A percentile compares a stretch with the other conserved stretches of the same genome.
phyloP scores from a whole-genome alignment of 2,888 invertebrate species.

The Leptarthrus brevirostris region DNA sequence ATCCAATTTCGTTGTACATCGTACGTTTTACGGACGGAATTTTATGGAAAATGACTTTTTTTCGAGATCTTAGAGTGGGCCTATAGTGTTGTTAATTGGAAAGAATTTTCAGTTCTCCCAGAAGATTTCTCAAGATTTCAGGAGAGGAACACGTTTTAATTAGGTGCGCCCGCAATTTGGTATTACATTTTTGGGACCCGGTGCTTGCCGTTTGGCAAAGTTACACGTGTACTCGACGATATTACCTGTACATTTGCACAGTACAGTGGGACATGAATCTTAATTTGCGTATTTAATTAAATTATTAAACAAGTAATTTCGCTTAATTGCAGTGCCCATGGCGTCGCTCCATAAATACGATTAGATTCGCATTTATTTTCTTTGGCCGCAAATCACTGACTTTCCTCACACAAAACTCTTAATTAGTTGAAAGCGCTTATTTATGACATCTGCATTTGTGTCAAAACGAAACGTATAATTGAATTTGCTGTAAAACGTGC shows the following conservation, averaged over 20 bases:
- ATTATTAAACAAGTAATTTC: background rate
- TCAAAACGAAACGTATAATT: background rate
- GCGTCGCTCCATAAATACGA: too few species aligned
- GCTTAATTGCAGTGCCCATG: background rate
- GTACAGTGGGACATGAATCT: too few species aligned
- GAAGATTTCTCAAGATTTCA: background rate
- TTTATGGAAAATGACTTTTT: conserved; percentile 1
- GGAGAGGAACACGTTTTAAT: background rate
- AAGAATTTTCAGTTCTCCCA: background rate
- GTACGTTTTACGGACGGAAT: background rate
- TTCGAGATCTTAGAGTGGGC: background rate
- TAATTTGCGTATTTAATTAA: background rate
- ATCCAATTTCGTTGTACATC: conserved; percentile 9
- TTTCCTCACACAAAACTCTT: background rate
- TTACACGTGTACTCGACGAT: too few species aligned
- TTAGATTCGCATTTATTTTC: too few species aligned
- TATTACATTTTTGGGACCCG: too few species aligned
- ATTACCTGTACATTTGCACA: too few species aligned
- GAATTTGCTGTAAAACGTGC: conserved; percentile 6
- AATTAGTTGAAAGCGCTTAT: conserved; percentile 12
- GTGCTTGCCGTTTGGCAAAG: too few species aligned
- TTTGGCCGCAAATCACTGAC: too few species aligned
- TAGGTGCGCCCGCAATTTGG: background rate
- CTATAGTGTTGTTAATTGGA: background rate
- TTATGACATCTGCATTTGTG: conserved; percentile 5